A percentile compares a stretch with the other conserved stretches of the same genome.
Conservation (phyloP, 2,888 invertebrate genomes). For the Drosophila prostipennis region DNA sequence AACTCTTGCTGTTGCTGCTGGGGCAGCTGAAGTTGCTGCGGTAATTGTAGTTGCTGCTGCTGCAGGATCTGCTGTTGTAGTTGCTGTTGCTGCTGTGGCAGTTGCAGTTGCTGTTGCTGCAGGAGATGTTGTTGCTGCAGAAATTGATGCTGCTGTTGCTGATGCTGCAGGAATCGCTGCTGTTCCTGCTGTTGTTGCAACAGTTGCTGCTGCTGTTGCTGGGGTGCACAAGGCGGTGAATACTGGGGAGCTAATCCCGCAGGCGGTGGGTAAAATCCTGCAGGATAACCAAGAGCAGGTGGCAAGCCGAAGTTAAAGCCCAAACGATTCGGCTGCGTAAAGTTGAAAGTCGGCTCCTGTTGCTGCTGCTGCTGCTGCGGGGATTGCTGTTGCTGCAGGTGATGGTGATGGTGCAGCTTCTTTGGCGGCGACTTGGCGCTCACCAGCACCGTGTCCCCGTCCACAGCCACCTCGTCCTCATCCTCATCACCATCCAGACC, state of each 20-base stretch:
- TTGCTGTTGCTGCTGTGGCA: conserved; percentile 20
- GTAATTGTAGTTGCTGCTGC: conserved; percentile 13
- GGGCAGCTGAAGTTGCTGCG: conserved; percentile 17
- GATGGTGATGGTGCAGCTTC: conserved; percentile 48
- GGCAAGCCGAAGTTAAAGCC: conserved; percentile 8
- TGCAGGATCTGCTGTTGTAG: conserved; percentile 8
- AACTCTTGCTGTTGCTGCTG: conserved; percentile 52
- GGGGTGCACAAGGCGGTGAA: conserved; percentile 15
- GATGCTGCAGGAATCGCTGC: conserved; percentile 14
- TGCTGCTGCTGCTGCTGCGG: conserved; percentile 18
- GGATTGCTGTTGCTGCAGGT: conserved; percentile 46
- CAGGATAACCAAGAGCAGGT: conserved; percentile 22
- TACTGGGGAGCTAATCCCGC: conserved; percentile 3
- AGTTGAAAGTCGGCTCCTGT: conserved; percentile 21
- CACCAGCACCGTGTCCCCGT: conserved; percentile 68
- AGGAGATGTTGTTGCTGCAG: conserved; percentile 15
- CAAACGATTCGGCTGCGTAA: conserved; percentile 35
- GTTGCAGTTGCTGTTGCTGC: conserved; percentile 18
- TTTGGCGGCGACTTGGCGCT: conserved; percentile 63
- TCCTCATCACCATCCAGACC: conserved; percentile 39
- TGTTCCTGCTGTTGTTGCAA: conserved; percentile 11
- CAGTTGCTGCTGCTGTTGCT: conserved; percentile 20
- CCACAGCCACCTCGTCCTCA: conserved; percentile 52
- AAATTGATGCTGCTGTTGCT: conserved; percentile 3
- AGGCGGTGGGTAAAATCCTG: conserved; percentile 15